These are phyloP conservation scores for Phenganax stokvisi DNA, from an alignment of 92 coral and sea anemone species.

Conservation along the genomic window DNA sequence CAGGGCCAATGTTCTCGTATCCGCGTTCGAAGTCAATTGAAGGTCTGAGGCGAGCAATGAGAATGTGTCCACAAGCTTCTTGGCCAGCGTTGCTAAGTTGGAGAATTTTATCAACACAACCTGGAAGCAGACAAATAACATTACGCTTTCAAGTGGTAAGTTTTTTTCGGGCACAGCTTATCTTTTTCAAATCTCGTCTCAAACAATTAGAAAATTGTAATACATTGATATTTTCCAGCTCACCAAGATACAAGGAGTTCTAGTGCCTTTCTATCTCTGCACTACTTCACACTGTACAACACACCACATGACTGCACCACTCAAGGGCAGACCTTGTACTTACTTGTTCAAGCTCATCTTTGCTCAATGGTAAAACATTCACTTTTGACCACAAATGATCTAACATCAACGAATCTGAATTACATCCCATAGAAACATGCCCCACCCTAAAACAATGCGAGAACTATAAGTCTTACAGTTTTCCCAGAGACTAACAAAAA, in stretches of 20 bases:
- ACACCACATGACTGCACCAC: too few species aligned
- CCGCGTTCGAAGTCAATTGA: conserved; percentile 47
- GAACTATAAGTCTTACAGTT: not conserved
- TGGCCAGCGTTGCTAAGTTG: conserved; percentile 61
- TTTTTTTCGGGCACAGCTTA: not conserved
- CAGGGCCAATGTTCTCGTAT: conserved; percentile 54
- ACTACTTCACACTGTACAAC: too few species aligned
- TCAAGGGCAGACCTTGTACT: conserved; percentile 8
- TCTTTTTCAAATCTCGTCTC: too few species aligned
- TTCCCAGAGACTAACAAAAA: not conserved
- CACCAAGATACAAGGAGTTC: too few species aligned
- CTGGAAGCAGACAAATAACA: conserved; percentile 37
- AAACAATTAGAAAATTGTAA: too few species aligned
- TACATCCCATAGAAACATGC: conserved; percentile 37
- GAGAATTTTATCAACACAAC: conserved; percentile 58
- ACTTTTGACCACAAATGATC: conserved; percentile 89
- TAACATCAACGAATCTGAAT: conserved; percentile 64
- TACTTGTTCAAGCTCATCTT: conserved; percentile 70
- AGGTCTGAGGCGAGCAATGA: conserved; percentile 72
- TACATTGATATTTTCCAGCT: too few species aligned
- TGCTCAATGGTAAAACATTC: conserved; percentile 59
- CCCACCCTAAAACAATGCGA: conserved; percentile 2
- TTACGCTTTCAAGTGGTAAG: not conserved
- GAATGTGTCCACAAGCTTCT: conserved; percentile 77
- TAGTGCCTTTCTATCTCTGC: too few species aligned